Conservation (phyloP, 2,888 invertebrate genomes). For the Sturmia bella region DNA sequence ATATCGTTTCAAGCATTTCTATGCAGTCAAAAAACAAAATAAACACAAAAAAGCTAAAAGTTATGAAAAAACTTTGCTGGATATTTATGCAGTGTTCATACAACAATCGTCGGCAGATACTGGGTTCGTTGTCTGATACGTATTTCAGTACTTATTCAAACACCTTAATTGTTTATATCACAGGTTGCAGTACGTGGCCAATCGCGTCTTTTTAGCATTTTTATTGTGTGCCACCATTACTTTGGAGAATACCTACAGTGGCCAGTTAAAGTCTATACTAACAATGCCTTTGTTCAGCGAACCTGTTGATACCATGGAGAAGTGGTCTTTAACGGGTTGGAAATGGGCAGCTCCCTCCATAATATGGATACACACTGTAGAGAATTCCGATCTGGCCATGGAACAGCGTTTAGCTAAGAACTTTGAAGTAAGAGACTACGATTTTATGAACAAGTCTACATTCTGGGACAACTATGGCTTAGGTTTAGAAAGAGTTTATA, state of each 20-base stretch:
- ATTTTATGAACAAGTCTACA: constrained; percentile 76
- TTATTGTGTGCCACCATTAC: constrained; percentile 79
- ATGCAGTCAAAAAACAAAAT: not conserved
- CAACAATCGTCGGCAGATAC: constrained; percentile 78
- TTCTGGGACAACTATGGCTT: constrained; percentile 77
- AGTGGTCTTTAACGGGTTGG: constrained; percentile 77
- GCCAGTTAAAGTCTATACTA: constrained; percentile 79
- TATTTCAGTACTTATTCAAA: not conserved
- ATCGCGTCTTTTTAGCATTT: constrained; percentile 77
- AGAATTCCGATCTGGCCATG: constrained; percentile 75
- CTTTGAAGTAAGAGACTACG: constrained; percentile 77
- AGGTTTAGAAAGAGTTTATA: constrained; percentile 78
- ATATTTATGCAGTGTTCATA: constrained; percentile 79
- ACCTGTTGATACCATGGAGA: constrained; percentile 77
- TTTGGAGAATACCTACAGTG: constrained; percentile 80
- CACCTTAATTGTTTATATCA: not conserved
- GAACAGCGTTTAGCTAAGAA: constrained; percentile 76
- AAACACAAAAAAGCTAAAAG: constrained; percentile 67
- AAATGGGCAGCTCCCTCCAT: constrained; percentile 80
- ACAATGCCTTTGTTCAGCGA: constrained; percentile 78
- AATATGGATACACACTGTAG: constrained; percentile 78
- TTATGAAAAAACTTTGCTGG: constrained; percentile 73
- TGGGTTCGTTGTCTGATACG: constrained; percentile 71
- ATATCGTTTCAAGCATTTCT: constrained; percentile 55
- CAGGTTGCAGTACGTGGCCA: constrained; percentile 75